A percentile compares a stretch with the other conserved stretches of the same genome.
Evolutionary conservation across 2,888 invertebrate genomes (phyloP).

Genomic region (Macaria notata): DNA sequence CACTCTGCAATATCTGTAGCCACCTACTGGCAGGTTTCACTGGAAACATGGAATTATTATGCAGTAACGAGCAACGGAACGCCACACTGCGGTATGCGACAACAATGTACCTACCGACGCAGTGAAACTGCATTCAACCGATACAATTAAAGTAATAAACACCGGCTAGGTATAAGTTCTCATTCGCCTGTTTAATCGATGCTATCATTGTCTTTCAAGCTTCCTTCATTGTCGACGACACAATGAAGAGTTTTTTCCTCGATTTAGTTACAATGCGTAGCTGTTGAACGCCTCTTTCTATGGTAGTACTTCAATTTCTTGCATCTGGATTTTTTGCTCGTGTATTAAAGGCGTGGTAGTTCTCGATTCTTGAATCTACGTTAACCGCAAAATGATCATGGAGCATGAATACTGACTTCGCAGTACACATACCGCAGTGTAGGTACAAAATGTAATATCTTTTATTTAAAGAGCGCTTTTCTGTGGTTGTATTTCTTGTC

Average conservation of each 20-base stretch:
- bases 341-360: conserved; percentile 47
- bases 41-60: conserved; percentile 71
- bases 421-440: too few species aligned
- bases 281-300: conserved; percentile 54
- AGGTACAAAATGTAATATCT: too few species aligned
- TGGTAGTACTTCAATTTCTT: conserved; percentile 45
- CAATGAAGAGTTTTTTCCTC: conserved; percentile 70
- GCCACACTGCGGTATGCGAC: conserved; percentile 61
- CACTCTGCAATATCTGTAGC: conserved; percentile 49
- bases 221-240: conserved; percentile 63
- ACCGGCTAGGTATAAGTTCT: conserved; percentile 65
- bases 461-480: too few species aligned
- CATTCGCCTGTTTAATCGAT: conserved; percentile 69
- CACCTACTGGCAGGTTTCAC: conserved; percentile 62
- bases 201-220: conserved; percentile 72
- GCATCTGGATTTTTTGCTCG: conserved; percentile 43
- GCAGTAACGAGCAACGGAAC: conserved; percentile 62
- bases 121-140: conserved; percentile 72
- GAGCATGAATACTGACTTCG: conserved; percentile 45
- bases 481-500: too few species aligned
- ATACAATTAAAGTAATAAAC: conserved; percentile 76
- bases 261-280: conserved; percentile 60
- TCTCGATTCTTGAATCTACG: conserved; percentile 45
- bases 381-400: conserved; percentile 66
- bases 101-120: conserved; percentile 65